Conservation (phyloP, 2,113 vertebrate species). For the Calidris pygmaea region DNA sequence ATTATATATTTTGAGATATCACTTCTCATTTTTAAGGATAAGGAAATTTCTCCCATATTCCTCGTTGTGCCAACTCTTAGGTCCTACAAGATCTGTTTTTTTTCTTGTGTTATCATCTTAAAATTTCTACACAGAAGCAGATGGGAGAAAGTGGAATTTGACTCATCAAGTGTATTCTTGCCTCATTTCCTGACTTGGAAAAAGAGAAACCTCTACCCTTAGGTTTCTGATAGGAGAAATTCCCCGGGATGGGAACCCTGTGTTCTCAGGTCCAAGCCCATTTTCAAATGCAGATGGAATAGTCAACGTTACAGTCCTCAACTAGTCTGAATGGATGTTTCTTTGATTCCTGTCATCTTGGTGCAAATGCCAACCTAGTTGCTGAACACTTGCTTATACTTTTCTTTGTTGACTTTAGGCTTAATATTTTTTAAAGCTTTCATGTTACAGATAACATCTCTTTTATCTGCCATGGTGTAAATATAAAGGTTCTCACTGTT, state of each 20-base stretch:
- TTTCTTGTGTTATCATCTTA: not conserved
- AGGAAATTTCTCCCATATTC: not conserved
- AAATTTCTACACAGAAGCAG: not conserved
- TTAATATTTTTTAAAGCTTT: constrained; percentile 9
- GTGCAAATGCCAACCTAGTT: not conserved
- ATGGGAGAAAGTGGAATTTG: not conserved
- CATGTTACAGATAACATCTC: not conserved
- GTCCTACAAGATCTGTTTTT: not conserved
- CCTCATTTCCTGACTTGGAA: not conserved
- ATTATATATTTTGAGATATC: not conserved
- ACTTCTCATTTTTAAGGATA: not conserved
- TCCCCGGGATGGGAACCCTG: not conserved
- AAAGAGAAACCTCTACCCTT: not conserved
- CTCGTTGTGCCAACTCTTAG: not conserved
- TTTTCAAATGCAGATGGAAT: not conserved
- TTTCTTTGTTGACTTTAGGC: not conserved
- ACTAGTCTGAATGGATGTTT: not conserved
- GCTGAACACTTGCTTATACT: not conserved
- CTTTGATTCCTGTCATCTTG: not conserved
- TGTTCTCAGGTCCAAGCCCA: not conserved
- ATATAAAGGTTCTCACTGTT: constrained; percentile 27
- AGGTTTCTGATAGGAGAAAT: not conserved
- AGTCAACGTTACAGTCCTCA: not conserved
- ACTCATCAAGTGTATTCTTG: not conserved
- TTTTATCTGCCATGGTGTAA: not conserved